phyloP scores from a whole-genome alignment of 2,888 invertebrate genomes.

The Rhagophthalmus giganteus region DNA sequence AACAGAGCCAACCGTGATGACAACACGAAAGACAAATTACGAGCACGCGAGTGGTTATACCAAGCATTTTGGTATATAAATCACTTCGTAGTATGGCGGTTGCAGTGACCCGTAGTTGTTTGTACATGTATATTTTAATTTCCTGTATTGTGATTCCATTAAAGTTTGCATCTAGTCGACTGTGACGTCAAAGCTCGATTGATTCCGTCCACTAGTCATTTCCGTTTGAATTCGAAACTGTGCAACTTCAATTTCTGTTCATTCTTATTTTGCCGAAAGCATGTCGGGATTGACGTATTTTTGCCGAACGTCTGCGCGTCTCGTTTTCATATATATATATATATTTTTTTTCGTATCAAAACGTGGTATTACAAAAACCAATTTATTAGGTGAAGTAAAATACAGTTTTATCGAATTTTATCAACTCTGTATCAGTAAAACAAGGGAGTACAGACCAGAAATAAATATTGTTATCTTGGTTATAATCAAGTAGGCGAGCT shows the following conservation, averaged over 20 bases:
- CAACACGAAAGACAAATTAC: too few species aligned
- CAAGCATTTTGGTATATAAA: too few species aligned
- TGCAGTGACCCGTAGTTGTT: conserved; percentile 11
- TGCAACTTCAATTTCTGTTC: conserved; percentile 46
- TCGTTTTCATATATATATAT: too few species aligned
- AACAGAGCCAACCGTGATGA: too few species aligned
- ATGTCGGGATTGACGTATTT: too few species aligned
- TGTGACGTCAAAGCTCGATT: conserved; percentile 50
- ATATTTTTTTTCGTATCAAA: too few species aligned
- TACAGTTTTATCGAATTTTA: conserved; percentile 11
- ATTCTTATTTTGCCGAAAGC: conserved; percentile 37
- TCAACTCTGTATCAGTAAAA: conserved; percentile 16
- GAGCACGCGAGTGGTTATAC: too few species aligned
- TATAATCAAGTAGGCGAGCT: conserved; percentile 40
- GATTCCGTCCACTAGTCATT: conserved; percentile 52
- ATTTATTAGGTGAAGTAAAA: background rate
- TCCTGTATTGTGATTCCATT: conserved; percentile 54
- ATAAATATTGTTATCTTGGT: conserved; percentile 43
- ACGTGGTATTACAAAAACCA: background rate
- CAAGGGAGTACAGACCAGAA: conserved; percentile 32
- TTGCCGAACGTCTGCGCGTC: too few species aligned
- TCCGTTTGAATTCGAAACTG: conserved; percentile 46
- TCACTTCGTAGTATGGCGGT: background rate
- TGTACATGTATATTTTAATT: conserved; percentile 52
- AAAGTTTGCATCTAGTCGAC: conserved; percentile 46